These are phyloP conservation scores for Sitophilus oryzae DNA, from an alignment of 1,140 invertebrate genomes.

Conservation along the genomic window DNA sequence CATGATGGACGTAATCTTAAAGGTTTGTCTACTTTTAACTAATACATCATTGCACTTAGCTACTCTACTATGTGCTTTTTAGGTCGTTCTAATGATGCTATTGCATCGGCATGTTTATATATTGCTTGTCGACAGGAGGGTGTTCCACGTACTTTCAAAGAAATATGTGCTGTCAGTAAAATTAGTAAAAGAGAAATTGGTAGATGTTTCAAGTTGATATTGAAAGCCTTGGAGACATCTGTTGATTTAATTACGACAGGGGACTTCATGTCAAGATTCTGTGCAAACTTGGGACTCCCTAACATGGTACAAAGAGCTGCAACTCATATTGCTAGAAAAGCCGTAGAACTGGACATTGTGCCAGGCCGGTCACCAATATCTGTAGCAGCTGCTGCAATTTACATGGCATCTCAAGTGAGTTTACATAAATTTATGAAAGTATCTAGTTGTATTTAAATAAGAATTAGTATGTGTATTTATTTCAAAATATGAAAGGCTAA, in stretches of 20 bases:
- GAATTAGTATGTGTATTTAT: too few species aligned
- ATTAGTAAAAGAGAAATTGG: constrained; percentile 99
- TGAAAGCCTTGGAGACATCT: constrained; percentile 89
- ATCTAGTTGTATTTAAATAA: too few species aligned
- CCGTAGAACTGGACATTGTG: constrained; percentile 95
- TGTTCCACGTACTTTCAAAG: constrained; percentile 97
- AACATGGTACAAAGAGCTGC: constrained; percentile 92
- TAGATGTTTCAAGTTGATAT: constrained; percentile 89
- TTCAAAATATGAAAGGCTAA: too few species aligned
- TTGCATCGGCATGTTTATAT: constrained; percentile 97
- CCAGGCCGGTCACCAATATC: constrained; percentile 98
- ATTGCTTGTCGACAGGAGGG: constrained; percentile 98
- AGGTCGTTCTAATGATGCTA: constrained; percentile 94
- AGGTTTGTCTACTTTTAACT: constrained; percentile 57
- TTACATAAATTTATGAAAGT: background rate
- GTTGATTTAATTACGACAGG: constrained; percentile 97
- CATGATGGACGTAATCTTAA: constrained; percentile 96
- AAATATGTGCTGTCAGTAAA: constrained; percentile 97
- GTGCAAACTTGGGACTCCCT: constrained; percentile 79
- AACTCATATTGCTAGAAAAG: constrained; percentile 93
- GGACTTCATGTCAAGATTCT: constrained; percentile 96
- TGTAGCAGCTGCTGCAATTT: constrained; percentile 97
- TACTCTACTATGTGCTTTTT: background rate
- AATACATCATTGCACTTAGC: background rate
- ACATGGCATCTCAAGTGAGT: constrained; percentile 93